These are phyloP conservation scores for Taurulus bubalis DNA, from an alignment of 2,113 vertebrate genomes.

Conservation along the genomic window DNA sequence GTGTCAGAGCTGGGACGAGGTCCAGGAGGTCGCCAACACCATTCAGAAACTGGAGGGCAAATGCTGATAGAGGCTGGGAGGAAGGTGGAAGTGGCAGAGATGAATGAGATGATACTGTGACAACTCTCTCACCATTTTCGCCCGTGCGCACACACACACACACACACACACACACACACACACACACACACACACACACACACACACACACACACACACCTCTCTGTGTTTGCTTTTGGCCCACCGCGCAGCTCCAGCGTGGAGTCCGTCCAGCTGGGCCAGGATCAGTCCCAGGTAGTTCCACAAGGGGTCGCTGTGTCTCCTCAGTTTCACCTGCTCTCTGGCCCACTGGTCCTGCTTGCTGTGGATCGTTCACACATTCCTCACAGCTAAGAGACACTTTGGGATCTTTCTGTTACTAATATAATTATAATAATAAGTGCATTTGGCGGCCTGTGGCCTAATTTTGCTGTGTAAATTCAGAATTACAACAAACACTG, in stretches of 20 bases:
- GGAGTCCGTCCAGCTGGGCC: constrained; percentile 89
- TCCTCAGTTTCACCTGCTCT: constrained; percentile 81
- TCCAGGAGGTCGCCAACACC: constrained; percentile 90
- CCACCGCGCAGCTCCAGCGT: constrained; percentile 86
- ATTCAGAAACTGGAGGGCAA: constrained; percentile 89
- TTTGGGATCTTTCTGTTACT: not conserved
- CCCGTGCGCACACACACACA: constrained; percentile 57
- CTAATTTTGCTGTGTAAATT: not conserved
- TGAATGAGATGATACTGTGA: constrained; percentile 37
- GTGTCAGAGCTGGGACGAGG: constrained; percentile 87
- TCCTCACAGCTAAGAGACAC: not conserved
- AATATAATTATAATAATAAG: too few relatives aligned
- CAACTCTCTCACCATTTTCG: constrained; percentile 13
- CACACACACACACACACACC: constrained; percentile 77
- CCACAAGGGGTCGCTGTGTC: constrained; percentile 86
- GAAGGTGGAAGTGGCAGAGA: constrained; percentile 10
- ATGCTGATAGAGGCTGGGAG: constrained; percentile 85
- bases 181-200: constrained; percentile 9
- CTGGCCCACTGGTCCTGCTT: constrained; percentile 89
- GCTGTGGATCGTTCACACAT: constrained; percentile 69
- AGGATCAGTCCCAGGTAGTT: constrained; percentile 86
- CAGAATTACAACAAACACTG: not conserved
- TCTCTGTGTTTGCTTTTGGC: constrained; percentile 80
- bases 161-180: too few relatives aligned
- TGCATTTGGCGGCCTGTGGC: not conserved